Evolutionary conservation across 2,888 invertebrate genomes (phyloP), one percentile per base, ranked within the genome.

Genomic region (Sinelater perroti): DNA sequence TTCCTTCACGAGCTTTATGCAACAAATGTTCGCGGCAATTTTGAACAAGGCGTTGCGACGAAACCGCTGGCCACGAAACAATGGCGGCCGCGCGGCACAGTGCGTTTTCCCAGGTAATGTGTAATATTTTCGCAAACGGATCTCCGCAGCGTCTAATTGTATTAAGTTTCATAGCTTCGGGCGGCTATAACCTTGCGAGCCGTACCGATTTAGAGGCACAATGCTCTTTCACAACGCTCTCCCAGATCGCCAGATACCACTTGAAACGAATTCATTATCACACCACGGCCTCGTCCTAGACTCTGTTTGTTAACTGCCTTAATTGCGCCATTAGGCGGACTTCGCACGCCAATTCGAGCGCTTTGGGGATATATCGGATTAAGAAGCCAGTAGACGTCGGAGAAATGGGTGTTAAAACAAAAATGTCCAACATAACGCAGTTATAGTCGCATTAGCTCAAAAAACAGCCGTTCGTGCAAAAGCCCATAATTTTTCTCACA

Each of bases 81-180:
- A 40, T 40, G 24, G 40, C 13, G 40, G 13, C 21, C 40, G 24
- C 14, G 40, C 14, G 13, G 40, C n/a, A 40, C 14, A 24, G 40
- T 40, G 24, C 40, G 24, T 40, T 40, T 40, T 40, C 40, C 24
- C 40, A 40, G 21, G 40, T 40, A 40, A 40, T 40, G 40, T 24
- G 40, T 24, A 40, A 40, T 40, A 40, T 40, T 40, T 40, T 40
- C 40, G 40, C 40, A 40, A 40, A 40, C 40, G 40, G 24, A 40
- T 40, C 40, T 38, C 8, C 24, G 24, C 40, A 40, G 40, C 21
- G 13, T 40, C 40, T 40, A 40, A 40, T 40, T 40, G 24, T 24
- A 40, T 38, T 38, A 38, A 21, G 21, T 38, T 38, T 38, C 38
- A 38, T 38, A 20, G 21, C 38, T 28, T 28, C 10, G 8, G 28